These are phyloP conservation scores for Geococcyx californianus DNA, from an alignment of 2,113 vertebrate genomes.

Conservation along the genomic window DNA sequence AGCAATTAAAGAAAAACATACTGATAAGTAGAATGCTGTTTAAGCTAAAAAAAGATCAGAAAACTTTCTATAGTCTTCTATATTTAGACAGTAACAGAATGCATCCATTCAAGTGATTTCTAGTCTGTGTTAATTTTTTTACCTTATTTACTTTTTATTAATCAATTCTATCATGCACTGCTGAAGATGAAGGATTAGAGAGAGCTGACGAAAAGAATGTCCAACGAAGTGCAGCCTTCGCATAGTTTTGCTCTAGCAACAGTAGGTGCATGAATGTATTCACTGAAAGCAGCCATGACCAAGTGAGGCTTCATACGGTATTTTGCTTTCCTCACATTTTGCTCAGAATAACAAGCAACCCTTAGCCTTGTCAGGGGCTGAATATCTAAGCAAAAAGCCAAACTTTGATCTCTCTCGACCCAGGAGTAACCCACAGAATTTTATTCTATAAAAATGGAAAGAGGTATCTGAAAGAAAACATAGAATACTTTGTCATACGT, in stretches of 20 bases:
- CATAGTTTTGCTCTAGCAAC: not conserved
- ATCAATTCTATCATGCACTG: not conserved
- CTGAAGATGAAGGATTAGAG: not conserved
- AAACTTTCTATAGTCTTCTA: not conserved
- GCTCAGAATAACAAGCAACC: not conserved
- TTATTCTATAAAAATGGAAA: not conserved
- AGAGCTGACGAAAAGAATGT: not conserved
- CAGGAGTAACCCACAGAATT: not conserved
- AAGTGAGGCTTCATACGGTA: not conserved
- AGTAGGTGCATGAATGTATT: not conserved
- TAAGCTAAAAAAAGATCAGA: not conserved
- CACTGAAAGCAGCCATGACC: not conserved
- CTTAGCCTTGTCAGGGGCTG: not conserved
- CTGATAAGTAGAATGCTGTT: not conserved
- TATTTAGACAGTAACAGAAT: not conserved
- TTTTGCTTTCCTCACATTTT: not conserved
- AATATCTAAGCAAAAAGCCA: not conserved
- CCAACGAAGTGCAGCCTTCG: not conserved
- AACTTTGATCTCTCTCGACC: not conserved
- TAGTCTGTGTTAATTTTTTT: not conserved
- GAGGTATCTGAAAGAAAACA: not conserved
- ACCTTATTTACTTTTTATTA: not conserved
- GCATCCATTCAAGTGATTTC: not conserved
- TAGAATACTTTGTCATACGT: not conserved
- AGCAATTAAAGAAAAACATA: not conserved